Conservation (phyloP, 2,797 vertebrate genomes). For the Myiotriccus ornatus region DNA sequence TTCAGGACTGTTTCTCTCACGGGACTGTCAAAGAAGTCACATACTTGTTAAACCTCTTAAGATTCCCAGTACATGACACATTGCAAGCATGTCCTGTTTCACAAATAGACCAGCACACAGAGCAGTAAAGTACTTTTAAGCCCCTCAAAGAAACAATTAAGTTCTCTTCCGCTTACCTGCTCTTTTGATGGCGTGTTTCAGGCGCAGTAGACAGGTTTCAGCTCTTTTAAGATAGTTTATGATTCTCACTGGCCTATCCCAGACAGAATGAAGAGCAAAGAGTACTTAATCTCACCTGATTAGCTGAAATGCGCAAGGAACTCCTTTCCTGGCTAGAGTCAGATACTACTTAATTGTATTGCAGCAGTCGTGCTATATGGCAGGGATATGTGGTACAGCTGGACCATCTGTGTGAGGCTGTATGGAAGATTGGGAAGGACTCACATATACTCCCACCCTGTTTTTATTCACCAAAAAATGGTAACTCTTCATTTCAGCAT, state of each 20-base stretch:
- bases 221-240: not conserved
- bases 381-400: not conserved
- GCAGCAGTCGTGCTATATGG: accelerated
- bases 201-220: not conserved
- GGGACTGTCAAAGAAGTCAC: not conserved
- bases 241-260: not conserved
- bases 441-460: not conserved
- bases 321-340: not conserved
- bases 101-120: not conserved
- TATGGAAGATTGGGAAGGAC: not conserved
- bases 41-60: not conserved
- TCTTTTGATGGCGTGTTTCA: not conserved
- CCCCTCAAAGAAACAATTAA: not conserved
- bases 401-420: not conserved
- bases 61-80: not conserved
- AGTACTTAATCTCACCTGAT: not conserved
- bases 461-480: not conserved
- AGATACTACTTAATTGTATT: not conserved
- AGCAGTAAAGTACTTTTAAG: not conserved
- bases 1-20: not conserved
- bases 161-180: not conserved
- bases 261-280: not conserved
- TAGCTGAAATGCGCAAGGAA: not conserved
- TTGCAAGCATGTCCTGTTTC: not conserved
- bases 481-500: not conserved